Conservation (phyloP, 2,888 invertebrate species). For the Scrobipalpa atriplicella region DNA sequence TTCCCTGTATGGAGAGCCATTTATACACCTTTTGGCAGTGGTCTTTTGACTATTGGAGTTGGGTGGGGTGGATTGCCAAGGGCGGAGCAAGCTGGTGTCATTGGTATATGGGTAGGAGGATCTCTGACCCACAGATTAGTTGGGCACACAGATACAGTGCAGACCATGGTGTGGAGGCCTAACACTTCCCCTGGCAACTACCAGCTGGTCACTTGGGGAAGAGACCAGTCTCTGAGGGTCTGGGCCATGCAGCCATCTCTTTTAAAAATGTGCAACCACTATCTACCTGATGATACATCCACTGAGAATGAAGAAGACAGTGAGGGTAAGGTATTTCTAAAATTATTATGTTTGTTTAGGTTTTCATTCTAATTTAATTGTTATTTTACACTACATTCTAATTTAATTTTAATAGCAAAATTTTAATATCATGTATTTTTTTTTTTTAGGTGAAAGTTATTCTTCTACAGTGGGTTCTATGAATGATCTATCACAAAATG, state of each 20-base stretch:
- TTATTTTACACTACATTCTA: no score
- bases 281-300: conserved; percentile 85
- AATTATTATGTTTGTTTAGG: neutral
- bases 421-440: no score
- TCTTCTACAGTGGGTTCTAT: conserved; percentile 70
- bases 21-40: conserved; percentile 96
- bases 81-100: conserved; percentile 88
- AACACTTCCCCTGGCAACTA: conserved; percentile 86
- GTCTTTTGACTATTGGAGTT: conserved; percentile 94
- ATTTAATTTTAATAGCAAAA: no score
- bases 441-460: conserved; percentile 69
- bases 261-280: conserved; percentile 88
- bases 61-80: conserved; percentile 91
- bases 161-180: conserved; percentile 97
- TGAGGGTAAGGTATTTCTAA: conserved; percentile 60
- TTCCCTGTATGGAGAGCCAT: conserved; percentile 97
- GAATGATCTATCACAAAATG: conserved; percentile 65
- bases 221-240: conserved; percentile 95
- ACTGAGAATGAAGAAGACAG: conserved; percentile 78
- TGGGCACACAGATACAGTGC: conserved; percentile 96
- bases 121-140: conserved; percentile 94
- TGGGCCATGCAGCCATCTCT: conserved; percentile 95
- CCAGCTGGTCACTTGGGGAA: conserved; percentile 97
- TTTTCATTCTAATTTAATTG: conserved; percentile 15
- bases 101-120: conserved; percentile 79